These are phyloP conservation scores for Lepus americanus DNA, from an alignment of 2,113 vertebrate genomes.

Conservation along the genomic window DNA sequence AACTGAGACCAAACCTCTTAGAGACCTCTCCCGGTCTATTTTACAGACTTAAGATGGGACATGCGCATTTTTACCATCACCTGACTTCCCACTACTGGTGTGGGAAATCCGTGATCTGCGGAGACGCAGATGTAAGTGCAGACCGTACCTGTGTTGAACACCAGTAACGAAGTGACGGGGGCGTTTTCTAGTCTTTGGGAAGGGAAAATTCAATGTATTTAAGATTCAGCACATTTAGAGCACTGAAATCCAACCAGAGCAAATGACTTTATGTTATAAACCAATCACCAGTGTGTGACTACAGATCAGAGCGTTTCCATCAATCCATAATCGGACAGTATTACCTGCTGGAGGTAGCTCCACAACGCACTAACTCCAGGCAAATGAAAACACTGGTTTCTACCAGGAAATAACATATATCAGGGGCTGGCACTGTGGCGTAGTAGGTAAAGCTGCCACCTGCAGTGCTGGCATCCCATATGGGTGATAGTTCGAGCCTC, in stretches of 20 bases:
- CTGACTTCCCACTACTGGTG: not conserved
- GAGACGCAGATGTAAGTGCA: too few relatives aligned
- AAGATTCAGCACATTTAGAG: not conserved
- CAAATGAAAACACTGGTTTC: slow-evolving; percentile 48
- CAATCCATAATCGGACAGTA: not conserved
- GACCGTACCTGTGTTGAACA: not conserved
- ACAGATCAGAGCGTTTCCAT: not conserved
- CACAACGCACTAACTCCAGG: not conserved
- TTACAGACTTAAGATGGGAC: slow-evolving; percentile 6
- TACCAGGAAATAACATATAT: slow-evolving; percentile 18
- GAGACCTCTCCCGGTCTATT: slow-evolving; percentile 23
- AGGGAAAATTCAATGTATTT: not conserved
- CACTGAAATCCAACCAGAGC: slow-evolving; percentile 25
- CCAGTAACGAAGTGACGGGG: not conserved
- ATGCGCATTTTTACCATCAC: not conserved
- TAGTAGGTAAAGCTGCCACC: too few relatives aligned
- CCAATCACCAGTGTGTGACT: not conserved
- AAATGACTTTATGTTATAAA: not conserved
- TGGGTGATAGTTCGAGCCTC: too few relatives aligned
- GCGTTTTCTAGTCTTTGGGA: slow-evolving; percentile 43
- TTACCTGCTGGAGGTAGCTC: not conserved
- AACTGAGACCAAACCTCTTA: slow-evolving; percentile 27
- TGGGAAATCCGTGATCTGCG: too few relatives aligned
- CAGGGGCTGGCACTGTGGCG: too few relatives aligned
- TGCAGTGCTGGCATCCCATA: too few relatives aligned